Percentiles rank a stretch among this genome's conserved stretches.
phyloP scores from a whole-genome alignment of 2,797 vertebrate species.

The Podarcis siculus region DNA sequence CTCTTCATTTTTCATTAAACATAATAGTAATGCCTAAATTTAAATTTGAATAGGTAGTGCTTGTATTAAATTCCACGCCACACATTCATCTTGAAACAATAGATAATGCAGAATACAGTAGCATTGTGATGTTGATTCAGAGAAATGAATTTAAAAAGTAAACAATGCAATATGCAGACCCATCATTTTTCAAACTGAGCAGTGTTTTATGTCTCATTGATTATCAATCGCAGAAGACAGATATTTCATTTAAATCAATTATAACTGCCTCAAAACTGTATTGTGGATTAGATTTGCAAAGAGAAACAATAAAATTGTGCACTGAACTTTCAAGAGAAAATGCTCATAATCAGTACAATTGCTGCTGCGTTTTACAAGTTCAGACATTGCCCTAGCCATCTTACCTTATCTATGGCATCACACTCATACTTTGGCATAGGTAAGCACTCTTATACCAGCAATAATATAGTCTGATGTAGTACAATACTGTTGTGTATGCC shows the following conservation, averaged over 20 bases:
- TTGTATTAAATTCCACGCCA: background rate
- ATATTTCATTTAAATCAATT: background rate
- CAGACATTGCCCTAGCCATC: background rate
- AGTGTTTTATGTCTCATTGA: background rate
- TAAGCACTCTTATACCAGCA: background rate
- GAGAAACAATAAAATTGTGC: background rate
- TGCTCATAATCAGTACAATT: background rate
- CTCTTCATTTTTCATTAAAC: background rate
- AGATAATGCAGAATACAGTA: background rate
- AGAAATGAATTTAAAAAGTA: background rate
- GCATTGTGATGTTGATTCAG: background rate
- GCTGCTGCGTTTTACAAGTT: background rate
- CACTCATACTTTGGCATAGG: background rate
- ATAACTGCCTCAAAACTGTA: background rate
- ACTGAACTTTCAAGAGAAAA: background rate
- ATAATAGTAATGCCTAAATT: background rate
- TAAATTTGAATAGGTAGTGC: background rate
- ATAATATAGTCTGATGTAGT: background rate
- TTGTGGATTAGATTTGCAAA: background rate
- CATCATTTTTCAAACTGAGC: background rate
- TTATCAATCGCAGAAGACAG: background rate
- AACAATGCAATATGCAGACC: background rate
- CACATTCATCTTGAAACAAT: slow-evolving; percentile 2
- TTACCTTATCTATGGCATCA: background rate
- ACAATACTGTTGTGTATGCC: background rate